phyloP scores from a whole-genome alignment of 2,888 invertebrate species.

The Hypselothyrea guttata region DNA sequence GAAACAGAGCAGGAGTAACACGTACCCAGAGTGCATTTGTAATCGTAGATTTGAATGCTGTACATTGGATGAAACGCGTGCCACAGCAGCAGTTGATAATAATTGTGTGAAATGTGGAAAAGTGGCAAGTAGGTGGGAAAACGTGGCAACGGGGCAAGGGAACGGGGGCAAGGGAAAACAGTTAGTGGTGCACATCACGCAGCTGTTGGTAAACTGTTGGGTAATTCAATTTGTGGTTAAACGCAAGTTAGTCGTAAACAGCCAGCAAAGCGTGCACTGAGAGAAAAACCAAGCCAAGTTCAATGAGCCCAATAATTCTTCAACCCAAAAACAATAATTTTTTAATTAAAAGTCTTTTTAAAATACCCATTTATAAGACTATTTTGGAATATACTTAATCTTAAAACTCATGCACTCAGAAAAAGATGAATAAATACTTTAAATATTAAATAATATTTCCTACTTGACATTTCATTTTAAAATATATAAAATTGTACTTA shows the following conservation, averaged over 20 bases:
- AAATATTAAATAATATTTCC: no score
- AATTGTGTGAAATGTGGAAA: conserved; percentile 18
- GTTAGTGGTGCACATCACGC: conserved; percentile 44
- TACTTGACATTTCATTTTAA: no score
- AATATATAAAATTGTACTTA: no score
- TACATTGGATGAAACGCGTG: conserved; percentile 25
- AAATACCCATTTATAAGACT: no score
- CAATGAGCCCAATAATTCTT: conserved; percentile 11
- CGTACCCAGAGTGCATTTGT: conserved; percentile 34
- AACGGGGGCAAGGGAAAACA: conserved; percentile 14
- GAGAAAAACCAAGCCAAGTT: conserved; percentile 10
- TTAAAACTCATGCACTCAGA: no score
- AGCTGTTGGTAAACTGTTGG: conserved; percentile 64
- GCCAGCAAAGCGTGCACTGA: conserved; percentile 28
- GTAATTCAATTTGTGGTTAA: conserved; percentile 78
- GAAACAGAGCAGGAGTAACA: conserved; percentile 11
- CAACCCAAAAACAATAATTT: no score
- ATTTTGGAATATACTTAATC: no score
- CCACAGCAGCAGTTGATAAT: conserved; percentile 42
- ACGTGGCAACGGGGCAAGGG: background rate
- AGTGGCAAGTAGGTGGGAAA: background rate
- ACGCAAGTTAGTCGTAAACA: conserved; percentile 64
- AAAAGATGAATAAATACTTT: no score
- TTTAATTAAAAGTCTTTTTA: no score
- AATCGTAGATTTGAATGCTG: conserved; percentile 44